These are phyloP conservation scores for Sarcophaga variegata DNA, from an alignment of 2,888 invertebrate species.

Conservation along the genomic window DNA sequence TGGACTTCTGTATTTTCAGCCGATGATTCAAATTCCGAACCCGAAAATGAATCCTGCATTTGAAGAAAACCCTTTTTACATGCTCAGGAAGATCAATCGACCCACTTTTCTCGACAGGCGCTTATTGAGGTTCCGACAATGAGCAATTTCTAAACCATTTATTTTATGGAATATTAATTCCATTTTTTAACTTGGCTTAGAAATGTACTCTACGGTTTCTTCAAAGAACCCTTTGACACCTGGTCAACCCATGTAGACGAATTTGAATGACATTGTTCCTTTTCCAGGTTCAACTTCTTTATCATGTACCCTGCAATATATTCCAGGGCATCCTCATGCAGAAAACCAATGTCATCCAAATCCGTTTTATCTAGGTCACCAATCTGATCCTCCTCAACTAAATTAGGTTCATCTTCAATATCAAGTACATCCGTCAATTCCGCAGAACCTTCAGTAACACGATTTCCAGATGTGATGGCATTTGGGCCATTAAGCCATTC, in stretches of 20 bases:
- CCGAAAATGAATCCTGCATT: conserved; percentile 28
- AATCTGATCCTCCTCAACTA: not conserved
- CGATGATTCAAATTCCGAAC: not conserved
- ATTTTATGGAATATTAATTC: conserved; percentile 9
- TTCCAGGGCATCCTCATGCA: not conserved
- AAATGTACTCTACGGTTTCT: not conserved
- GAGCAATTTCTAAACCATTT: not conserved
- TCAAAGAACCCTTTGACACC: conserved; percentile 4
- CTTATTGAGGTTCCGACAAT: not conserved
- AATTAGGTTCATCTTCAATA: not conserved
- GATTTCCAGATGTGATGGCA: no score
- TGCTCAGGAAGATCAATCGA: not conserved
- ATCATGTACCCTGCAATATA: not conserved
- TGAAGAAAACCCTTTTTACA: not conserved
- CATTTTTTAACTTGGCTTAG: not conserved
- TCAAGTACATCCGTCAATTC: no score
- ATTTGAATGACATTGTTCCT: no score
- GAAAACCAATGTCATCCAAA: not conserved
- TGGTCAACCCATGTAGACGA: no score
- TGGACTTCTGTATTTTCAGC: conserved; percentile 2
- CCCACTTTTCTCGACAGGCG: not conserved
- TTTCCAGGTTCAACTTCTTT: not conserved
- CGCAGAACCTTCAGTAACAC: no score
- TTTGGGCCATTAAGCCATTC: no score
- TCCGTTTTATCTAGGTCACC: not conserved